Conservation (phyloP, 2,113 vertebrate species). For the Centropus bengalensis region DNA sequence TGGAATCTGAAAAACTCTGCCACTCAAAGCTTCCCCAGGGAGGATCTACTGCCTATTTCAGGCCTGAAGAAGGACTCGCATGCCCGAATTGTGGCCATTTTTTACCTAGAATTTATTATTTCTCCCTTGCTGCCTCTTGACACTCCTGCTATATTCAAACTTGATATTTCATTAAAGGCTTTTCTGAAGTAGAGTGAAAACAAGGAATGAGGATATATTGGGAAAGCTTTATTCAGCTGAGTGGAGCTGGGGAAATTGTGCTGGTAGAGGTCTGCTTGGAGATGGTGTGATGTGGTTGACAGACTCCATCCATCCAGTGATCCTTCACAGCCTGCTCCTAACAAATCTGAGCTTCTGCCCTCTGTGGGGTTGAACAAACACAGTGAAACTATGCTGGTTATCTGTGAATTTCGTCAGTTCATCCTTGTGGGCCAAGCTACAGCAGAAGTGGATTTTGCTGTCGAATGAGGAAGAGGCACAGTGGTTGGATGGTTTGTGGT, state of each 20-base stretch:
- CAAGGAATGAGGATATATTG: neutral
- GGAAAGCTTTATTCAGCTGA: neutral
- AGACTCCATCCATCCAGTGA: neutral
- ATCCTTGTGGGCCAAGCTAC: neutral
- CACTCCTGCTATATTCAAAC: neutral
- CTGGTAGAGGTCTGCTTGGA: accelerated
- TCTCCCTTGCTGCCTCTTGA: neutral
- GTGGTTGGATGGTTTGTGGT: no score
- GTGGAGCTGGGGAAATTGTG: neutral
- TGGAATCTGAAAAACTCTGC: neutral
- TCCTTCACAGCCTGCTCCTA: neutral
- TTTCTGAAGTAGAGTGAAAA: neutral
- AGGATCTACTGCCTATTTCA: neutral
- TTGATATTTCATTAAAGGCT: neutral
- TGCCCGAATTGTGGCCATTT: neutral
- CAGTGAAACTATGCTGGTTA: accelerated
- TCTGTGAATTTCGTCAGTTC: neutral
- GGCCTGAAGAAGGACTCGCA: neutral
- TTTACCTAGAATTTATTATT: neutral
- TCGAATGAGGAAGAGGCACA: no score
- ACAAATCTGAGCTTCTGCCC: neutral
- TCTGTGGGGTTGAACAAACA: neutral
- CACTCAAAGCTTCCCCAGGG: neutral
- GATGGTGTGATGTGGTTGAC: neutral
- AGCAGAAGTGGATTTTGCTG: neutral